A percentile compares a stretch with the other conserved stretches of the same genome.
Conservation (phyloP, 2,888 invertebrate species). For the Rhaphigaster nebulosa region DNA sequence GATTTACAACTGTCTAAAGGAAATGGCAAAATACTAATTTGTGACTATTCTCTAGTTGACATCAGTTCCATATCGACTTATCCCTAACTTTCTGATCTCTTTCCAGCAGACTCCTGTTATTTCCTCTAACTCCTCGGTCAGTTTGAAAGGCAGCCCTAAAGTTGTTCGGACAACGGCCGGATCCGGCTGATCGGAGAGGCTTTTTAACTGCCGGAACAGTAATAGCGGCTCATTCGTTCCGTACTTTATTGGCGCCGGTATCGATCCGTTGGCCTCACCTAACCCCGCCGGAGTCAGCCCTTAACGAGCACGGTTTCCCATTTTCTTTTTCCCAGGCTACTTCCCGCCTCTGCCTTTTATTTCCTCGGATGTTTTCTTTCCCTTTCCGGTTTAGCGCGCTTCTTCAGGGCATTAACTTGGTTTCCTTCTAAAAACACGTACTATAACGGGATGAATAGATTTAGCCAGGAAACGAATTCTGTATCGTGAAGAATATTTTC, state of each 20-base stretch:
- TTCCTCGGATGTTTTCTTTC: conserved; percentile 30
- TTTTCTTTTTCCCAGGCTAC: conserved; percentile 29
- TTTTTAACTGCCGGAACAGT: conserved; percentile 27
- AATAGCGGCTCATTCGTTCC: conserved; percentile 38
- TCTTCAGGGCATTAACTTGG: conserved; percentile 31
- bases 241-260: background rate
- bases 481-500: background rate
- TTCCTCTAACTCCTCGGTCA: background rate
- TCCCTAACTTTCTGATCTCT: background rate
- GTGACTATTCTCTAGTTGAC: background rate
- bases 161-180: background rate
- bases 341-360: background rate
- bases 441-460: background rate
- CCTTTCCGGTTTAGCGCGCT: conserved; percentile 28
- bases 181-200: conserved; percentile 3
- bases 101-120: background rate
- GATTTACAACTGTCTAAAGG: too few species aligned
- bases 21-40: too few species aligned
- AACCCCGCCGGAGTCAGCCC: background rate
- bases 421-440: conserved; percentile 17
- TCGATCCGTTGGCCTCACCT: background rate
- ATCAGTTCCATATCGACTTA: background rate
- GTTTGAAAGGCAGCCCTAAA: background rate
- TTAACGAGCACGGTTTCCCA: conserved; percentile 29
- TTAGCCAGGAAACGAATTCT: background rate